A percentile compares a stretch with the other conserved stretches of the same genome.
Conservation (phyloP, 2,888 invertebrate genomes). For the Xylota segnis region DNA sequence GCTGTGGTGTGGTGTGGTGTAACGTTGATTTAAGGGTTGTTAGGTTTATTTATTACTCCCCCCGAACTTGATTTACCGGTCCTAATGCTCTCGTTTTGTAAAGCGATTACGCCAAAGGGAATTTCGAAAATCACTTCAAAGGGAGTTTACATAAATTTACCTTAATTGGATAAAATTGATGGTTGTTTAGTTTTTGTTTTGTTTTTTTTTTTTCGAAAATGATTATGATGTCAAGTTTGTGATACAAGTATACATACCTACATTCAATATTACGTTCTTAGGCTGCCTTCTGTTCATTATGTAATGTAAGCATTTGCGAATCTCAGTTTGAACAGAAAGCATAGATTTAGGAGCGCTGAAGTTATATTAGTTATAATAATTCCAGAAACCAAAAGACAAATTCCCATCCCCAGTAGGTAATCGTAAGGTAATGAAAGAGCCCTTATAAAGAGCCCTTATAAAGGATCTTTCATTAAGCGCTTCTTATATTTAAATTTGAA, state of each 20-base stretch:
- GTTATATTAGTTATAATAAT: too few species aligned
- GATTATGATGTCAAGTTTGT: slow-evolving; percentile 44
- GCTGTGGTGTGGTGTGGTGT: slow-evolving; percentile 38
- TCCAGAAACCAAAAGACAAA: too few species aligned
- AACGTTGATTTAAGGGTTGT: slow-evolving; percentile 73
- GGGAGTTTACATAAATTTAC: slow-evolving; percentile 67
- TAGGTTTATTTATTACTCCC: slow-evolving; percentile 74
- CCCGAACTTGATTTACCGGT: slow-evolving; percentile 63
- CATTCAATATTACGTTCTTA: too few species aligned
- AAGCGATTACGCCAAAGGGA: slow-evolving; percentile 73
- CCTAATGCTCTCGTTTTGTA: slow-evolving; percentile 68
- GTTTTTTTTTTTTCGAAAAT: slow-evolving; percentile 31
- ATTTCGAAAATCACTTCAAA: slow-evolving; percentile 73
- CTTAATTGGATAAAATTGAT: slow-evolving; percentile 74
- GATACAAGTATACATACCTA: neutral
- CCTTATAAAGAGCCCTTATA: too few species aligned
- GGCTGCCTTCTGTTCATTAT: too few species aligned
- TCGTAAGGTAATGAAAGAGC: too few species aligned
- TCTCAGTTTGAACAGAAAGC: too few species aligned
- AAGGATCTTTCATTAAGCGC: too few species aligned
- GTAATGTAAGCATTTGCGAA: too few species aligned
- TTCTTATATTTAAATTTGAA: too few species aligned
- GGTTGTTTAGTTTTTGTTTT: slow-evolving; percentile 39
- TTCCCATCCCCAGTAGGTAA: too few species aligned
- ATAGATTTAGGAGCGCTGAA: too few species aligned